A percentile compares a stretch with the other conserved stretches of the same genome.
Conservation (phyloP, 2,888 invertebrate species). For the Meganola albula region DNA sequence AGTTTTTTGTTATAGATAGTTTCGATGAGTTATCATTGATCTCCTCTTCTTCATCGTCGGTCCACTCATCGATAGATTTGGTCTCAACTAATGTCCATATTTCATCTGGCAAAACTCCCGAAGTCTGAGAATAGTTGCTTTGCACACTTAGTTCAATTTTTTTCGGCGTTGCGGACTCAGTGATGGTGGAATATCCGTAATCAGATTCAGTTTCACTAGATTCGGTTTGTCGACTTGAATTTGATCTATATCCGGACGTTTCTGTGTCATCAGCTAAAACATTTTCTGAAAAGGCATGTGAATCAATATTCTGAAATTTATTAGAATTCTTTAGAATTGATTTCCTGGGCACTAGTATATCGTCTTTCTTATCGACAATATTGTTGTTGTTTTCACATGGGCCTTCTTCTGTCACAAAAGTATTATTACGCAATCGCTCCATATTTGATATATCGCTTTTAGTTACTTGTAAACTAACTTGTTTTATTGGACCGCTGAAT, state of each 20-base stretch:
- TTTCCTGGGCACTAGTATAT: slow-evolving; percentile 44
- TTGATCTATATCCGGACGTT: slow-evolving; percentile 77
- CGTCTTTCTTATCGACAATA: slow-evolving; percentile 30
- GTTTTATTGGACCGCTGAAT: slow-evolving; percentile 50
- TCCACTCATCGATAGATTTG: slow-evolving; percentile 53
- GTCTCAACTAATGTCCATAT: slow-evolving; percentile 69
- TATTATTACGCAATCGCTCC: slow-evolving; percentile 29
- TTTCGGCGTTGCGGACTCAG: slow-evolving; percentile 77
- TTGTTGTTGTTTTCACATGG: slow-evolving; percentile 22
- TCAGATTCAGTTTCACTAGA: slow-evolving; percentile 78
- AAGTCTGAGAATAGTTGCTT: slow-evolving; percentile 52
- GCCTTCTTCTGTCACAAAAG: slow-evolving; percentile 39
- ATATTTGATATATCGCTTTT: slow-evolving; percentile 47
- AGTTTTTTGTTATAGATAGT: slow-evolving; percentile 44
- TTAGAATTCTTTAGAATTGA: slow-evolving; percentile 55
- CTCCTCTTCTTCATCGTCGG: slow-evolving; percentile 62
- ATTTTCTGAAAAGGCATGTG: slow-evolving; percentile 32
- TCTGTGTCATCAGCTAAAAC: slow-evolving; percentile 60
- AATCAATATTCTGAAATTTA: slow-evolving; percentile 16
- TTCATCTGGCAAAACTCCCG: slow-evolving; percentile 71
- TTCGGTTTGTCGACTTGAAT: slow-evolving; percentile 60
- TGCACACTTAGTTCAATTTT: slow-evolving; percentile 64
- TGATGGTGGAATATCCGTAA: slow-evolving; percentile 80
- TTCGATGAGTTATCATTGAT: slow-evolving; percentile 43
- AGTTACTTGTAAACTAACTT: slow-evolving; percentile 39